Conservation (phyloP, 2,797 vertebrate genomes). For the Geotrypetes seraphini region DNA sequence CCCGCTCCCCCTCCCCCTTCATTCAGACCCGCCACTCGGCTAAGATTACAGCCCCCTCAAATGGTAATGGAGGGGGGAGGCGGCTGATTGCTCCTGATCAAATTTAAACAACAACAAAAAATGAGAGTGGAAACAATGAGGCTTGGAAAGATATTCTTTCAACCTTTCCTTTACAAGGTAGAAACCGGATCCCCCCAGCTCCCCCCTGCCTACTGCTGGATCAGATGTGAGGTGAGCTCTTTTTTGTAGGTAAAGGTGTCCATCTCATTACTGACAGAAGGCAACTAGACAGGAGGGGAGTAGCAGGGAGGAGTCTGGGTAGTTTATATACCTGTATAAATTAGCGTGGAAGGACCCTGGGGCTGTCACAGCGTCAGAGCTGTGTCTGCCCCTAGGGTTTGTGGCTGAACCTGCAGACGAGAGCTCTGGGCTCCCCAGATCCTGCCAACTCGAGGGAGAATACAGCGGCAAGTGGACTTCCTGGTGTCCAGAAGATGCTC, state of each 20-base stretch:
- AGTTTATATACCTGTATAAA: slow-evolving; percentile 41
- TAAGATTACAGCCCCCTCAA: slow-evolving; percentile 55
- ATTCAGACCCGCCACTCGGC: slow-evolving; percentile 34
- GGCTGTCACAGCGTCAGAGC: too few relatives aligned
- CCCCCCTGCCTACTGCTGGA: slow-evolving; percentile 33
- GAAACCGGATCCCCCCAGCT: slow-evolving; percentile 48
- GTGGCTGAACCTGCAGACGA: too few relatives aligned
- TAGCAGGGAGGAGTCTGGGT: slow-evolving; percentile 38
- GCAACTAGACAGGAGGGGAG: slow-evolving; percentile 47
- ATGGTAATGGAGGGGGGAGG: slow-evolving; percentile 25
- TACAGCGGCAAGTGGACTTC: too few relatives aligned
- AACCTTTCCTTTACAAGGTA: slow-evolving; percentile 44
- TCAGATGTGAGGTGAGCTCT: slow-evolving; percentile 38
- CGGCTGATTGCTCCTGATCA: slow-evolving; percentile 28
- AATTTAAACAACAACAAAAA: slow-evolving; percentile 57
- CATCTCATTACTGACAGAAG: slow-evolving; percentile 65
- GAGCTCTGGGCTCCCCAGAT: too few relatives aligned
- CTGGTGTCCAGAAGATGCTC: too few relatives aligned
- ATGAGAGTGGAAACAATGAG: slow-evolving; percentile 37
- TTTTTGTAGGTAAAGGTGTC: slow-evolving; percentile 55
- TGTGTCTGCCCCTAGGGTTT: too few relatives aligned
- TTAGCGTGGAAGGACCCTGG: slow-evolving; percentile 14
- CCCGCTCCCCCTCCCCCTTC: slow-evolving; percentile 24
- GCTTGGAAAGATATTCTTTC: slow-evolving; percentile 53
- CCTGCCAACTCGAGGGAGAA: too few relatives aligned